Percentiles rank a stretch among this genome's conserved stretches.
These are phyloP conservation scores for Aurelia coerulea DNA, from an alignment of 30 jellyfish, hydroid and myxozoan species.

Conservation along the genomic window DNA sequence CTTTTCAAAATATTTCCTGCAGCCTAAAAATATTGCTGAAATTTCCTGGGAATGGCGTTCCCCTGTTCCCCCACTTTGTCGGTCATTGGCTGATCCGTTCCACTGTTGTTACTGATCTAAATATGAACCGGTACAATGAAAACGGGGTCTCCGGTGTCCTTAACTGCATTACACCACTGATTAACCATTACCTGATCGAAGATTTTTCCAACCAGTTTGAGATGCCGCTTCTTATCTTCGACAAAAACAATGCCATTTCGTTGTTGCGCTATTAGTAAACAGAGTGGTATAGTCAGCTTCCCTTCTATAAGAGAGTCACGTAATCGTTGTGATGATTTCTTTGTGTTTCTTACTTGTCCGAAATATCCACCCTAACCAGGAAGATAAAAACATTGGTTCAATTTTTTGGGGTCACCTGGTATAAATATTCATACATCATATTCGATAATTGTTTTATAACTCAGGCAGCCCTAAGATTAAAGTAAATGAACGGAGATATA, in stretches of 20 bases:
- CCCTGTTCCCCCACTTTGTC: no score
- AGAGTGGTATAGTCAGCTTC: slow-evolving; percentile 87
- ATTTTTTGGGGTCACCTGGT: background rate
- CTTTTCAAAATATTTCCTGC: no score
- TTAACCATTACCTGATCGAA: slow-evolving; percentile 85
- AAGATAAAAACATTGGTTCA: background rate
- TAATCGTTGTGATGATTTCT: slow-evolving; percentile 89
- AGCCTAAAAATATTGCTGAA: no score
- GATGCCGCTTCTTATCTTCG: slow-evolving; percentile 83
- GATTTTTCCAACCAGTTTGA: slow-evolving; percentile 90
- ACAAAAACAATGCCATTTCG: slow-evolving; percentile 92
- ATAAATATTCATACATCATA: background rate
- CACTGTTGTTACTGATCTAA: no score
- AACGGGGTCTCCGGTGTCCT: no score
- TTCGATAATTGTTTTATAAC: no score
- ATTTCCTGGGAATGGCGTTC: no score
- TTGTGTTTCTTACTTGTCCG: slow-evolving; percentile 93
- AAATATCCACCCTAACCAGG: slow-evolving; percentile 92
- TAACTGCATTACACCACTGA: no score
- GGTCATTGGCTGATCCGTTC: no score
- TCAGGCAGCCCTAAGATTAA: no score
- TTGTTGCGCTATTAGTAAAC: slow-evolving; percentile 95
- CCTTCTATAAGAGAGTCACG: slow-evolving; percentile 96
- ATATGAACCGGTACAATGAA: no score
- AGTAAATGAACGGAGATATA: no score